These are phyloP conservation scores for Torymus auratus DNA, from an alignment of 2,888 invertebrate species.

Conservation along the genomic window DNA sequence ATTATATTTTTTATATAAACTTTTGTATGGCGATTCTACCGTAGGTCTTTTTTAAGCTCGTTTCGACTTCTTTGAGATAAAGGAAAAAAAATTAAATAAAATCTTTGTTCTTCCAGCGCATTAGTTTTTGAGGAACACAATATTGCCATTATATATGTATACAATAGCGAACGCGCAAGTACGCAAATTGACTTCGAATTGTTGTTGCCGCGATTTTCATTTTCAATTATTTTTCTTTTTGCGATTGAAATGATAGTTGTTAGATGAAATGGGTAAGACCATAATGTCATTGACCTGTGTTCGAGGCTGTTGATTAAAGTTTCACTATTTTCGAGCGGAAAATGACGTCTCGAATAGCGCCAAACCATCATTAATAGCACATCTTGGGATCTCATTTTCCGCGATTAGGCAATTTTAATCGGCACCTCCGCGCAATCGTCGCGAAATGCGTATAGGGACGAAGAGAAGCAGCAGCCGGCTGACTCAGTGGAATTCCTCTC, in stretches of 20 bases:
- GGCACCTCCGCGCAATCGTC: too few relatives aligned
- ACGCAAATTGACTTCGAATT: constrained; percentile 26
- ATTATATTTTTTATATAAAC: constrained; percentile 54
- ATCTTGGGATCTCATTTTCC: too few relatives aligned
- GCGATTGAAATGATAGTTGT: constrained; percentile 23
- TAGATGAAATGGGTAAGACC: constrained; percentile 3
- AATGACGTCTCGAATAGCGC: too few relatives aligned
- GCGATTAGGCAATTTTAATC: too few relatives aligned
- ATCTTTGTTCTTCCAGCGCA: constrained; percentile 44
- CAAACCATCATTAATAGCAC: too few relatives aligned
- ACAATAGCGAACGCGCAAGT: constrained; percentile 30
- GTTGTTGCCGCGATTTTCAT: constrained; percentile 34
- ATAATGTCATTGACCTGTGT: too few relatives aligned
- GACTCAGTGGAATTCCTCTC: constrained; percentile 50
- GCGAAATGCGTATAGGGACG: constrained; percentile 5
- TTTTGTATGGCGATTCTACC: constrained; percentile 44
- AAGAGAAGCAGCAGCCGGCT: constrained; percentile 33
- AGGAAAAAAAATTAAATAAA: constrained; percentile 12
- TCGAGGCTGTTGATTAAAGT: neutral
- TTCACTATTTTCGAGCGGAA: neutral
- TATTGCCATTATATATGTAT: constrained; percentile 47
- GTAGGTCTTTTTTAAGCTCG: constrained; percentile 25
- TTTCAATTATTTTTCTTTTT: constrained; percentile 14
- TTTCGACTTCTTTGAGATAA: constrained; percentile 12
- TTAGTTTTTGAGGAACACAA: constrained; percentile 19